Percentiles rank a stretch among this genome's conserved stretches.
phyloP scores from a whole-genome alignment of 1,140 invertebrate genomes.

The Agrilus planipennis region DNA sequence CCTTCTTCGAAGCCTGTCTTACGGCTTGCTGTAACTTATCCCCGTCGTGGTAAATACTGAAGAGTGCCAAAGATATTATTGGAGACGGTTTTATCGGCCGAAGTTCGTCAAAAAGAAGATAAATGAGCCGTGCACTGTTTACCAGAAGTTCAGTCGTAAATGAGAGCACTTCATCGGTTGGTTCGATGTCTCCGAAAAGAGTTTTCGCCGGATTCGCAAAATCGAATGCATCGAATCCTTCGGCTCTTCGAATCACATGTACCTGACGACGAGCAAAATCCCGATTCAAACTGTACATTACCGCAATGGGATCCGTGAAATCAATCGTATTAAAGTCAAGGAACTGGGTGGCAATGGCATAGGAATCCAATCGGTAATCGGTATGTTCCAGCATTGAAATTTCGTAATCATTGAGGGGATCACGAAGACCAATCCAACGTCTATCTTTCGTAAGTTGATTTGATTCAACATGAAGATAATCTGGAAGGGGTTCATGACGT shows the following conservation, averaged over 20 bases:
- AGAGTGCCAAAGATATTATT: no score
- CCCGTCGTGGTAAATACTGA: no score
- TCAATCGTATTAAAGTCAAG: background rate
- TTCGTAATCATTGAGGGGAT: slow-evolving; percentile 8
- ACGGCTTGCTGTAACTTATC: no score
- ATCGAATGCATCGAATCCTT: background rate
- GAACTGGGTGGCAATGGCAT: background rate
- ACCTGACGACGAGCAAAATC: background rate
- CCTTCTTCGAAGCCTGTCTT: no score
- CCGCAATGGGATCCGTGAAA: background rate
- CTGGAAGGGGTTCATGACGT: background rate
- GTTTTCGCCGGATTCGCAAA: slow-evolving; percentile 1
- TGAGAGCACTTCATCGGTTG: no score
- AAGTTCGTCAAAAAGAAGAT: no score
- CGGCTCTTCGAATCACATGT: background rate
- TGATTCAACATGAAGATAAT: background rate
- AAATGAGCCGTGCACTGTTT: no score
- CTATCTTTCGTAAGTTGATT: background rate
- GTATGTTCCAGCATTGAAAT: slow-evolving; percentile 8
- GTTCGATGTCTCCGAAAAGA: background rate
- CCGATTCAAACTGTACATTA: background rate
- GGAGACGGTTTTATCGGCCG: no score
- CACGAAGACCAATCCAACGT: slow-evolving; percentile 3
- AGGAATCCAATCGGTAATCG: no score
- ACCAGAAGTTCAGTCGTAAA: no score